These are phyloP conservation scores for Penelope pileata DNA, from an alignment of 2,113 vertebrate species.

Conservation along the genomic window DNA sequence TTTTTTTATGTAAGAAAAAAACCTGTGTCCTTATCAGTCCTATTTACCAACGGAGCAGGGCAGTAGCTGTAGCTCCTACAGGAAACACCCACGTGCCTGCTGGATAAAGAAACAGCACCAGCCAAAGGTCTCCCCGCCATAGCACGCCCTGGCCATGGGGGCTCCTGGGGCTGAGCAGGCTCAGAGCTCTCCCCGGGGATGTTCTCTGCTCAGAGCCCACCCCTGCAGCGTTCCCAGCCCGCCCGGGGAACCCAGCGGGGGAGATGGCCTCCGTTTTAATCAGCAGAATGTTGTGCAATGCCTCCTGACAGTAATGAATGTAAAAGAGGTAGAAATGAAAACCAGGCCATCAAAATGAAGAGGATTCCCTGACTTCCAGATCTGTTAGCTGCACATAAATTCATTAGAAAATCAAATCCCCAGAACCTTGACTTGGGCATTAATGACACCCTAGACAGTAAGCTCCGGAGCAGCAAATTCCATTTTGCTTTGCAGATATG, in stretches of 20 bases:
- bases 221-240: background rate
- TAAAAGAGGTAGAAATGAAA: background rate
- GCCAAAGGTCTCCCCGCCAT: background rate
- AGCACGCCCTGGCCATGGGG: rapidly evolving
- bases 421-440: too few species aligned
- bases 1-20: background rate
- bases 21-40: background rate
- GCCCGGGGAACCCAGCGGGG: rapidly evolving
- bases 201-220: rapidly evolving
- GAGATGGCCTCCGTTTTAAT: background rate
- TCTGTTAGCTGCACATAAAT: background rate
- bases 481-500: background rate
- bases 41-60: background rate
- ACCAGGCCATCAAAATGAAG: background rate
- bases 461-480: background rate
- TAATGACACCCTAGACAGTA: background rate
- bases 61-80: background rate
- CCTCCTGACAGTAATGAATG: background rate
- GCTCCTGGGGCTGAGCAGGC: background rate
- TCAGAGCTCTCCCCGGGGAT: background rate
- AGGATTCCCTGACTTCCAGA: background rate
- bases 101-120: background rate
- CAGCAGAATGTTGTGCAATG: background rate
- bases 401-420: background rate
- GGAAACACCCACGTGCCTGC: background rate